Base-by-base conservation (phyloP, 1,140 invertebrate genomes). In the Camponotus floridanus region DNA sequence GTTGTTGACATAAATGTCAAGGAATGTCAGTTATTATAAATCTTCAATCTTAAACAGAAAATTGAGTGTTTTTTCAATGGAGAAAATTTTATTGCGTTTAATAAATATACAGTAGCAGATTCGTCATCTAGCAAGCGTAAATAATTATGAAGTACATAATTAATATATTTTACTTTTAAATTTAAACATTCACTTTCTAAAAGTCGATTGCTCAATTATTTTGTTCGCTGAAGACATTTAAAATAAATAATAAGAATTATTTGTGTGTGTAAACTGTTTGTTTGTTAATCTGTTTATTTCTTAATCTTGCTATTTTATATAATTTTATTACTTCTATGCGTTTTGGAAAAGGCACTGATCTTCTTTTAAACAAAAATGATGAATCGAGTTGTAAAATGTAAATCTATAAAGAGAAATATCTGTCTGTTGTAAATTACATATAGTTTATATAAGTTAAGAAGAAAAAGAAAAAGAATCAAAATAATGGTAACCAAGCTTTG, bases 151-250 rank as follows among this genome's bases (percentile, higher is more conserved):
- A 4, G 3, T 39, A 6, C 7, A 4, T 74, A 42, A 0, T 26
- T 26, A 26, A 26, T 1, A 26, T 39, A 39, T 6, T 15, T 15
- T 51, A 59, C 11, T 74, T 61, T 74, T 61, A 74, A n/a, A 39
- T 1, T 9, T 74, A 74, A 13, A 39, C 36, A 15, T 26, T 36
- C 21, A 6, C 55, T 74, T 74, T 61, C 71, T 74, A 74, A 74
- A 59, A 57, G 51, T 61, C 8, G 21, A 59, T 15, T 21, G 9
- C n/a, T 39, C 15, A 59, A 11, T 61, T 1, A 59, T 59, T 74
- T 59, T 57, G 1, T 39, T 74, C 2, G 5, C 1, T 39, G 6
- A 39, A 39, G 42, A 68, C 7, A 21, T 8, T 59, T 2, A 7
- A 59, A 45, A 61, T 59, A 4, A 26, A 61, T 15, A 59, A 59